These are phyloP conservation scores for Otocyon megalotis DNA, from an alignment of 2,113 vertebrate genomes.

Conservation along the genomic window DNA sequence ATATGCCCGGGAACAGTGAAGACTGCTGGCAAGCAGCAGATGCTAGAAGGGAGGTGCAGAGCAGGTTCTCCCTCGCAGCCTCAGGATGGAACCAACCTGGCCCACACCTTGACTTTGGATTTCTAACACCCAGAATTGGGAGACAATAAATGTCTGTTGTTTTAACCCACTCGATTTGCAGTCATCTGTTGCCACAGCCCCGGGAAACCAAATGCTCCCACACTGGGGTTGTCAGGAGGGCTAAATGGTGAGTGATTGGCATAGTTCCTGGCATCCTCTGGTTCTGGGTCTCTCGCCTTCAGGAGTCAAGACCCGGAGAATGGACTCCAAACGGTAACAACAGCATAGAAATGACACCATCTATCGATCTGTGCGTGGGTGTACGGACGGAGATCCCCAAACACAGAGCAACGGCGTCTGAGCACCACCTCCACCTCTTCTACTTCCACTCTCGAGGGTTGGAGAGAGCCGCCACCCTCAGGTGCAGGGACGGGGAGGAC, in stretches of 20 bases:
- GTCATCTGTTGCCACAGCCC: neutral
- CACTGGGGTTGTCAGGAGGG: too few relatives aligned
- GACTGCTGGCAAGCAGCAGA: neutral
- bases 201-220: neutral
- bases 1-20: neutral
- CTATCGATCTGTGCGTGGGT: neutral
- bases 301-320: neutral
- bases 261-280: neutral
- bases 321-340: neutral
- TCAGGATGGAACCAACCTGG: neutral
- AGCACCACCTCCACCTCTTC: neutral
- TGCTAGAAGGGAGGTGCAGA: neutral
- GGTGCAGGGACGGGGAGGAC: neutral
- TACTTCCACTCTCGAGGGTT: too few relatives aligned
- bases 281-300: neutral
- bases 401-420: neutral
- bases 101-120: neutral
- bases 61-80: neutral
- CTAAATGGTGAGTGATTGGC: neutral
- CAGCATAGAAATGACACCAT: too few relatives aligned
- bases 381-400: neutral
- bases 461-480: neutral
- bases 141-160: neutral
- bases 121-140: neutral
- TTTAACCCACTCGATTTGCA: neutral